Base-by-base conservation (phyloP, 2,113 vertebrate species). In the Melanotaenia duboulayi region DNA sequence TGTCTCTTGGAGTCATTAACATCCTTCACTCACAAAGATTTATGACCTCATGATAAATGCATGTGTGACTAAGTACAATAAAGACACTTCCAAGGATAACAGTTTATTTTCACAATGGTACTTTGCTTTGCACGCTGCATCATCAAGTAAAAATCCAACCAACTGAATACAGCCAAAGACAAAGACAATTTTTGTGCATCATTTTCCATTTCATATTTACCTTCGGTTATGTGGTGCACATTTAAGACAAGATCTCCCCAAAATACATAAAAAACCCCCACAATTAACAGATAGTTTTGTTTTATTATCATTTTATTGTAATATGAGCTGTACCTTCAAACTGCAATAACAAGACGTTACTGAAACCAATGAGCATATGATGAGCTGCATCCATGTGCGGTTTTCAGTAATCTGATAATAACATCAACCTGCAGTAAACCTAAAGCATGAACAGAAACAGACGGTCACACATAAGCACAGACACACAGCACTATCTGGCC, bases 21-120 rank as follows among this genome's bases (percentile, higher is more conserved):
- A 87, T 76, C 81, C 80, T 84, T 92, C 87, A 85, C 84, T 91
- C 88, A 79, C 28, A 23, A 62, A 86, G 92, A 93, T 90, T 90
- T 90, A 92, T 76, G 59, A 71, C 81, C 83, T 91, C 85, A 69
- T 91, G 90, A 91, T 91, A 82, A 88, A 90, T 90, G 80, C 40
- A 44, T 65, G 63, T 84, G 82, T 76, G 82, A 71, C 83, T 83
- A 83, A 87, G 84, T 81, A 87, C 88, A 89, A 91, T 87, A 83
- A 90, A 89, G 87, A 89, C 89, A 87, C 85, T 86, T 91, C 82
- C 86, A 87, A 87, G 80, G 67, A 91, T 82, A 91, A 89, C 85
- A 86, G 87, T 89, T 90, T 87, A 83, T 84, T 90, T 84, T 84
- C 28, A 65, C 57, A 75, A 49, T 60, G 61, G 62, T 52, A 44